phyloP scores from a whole-genome alignment of 2,888 invertebrate genomes.

The Drosophila antonietae region DNA sequence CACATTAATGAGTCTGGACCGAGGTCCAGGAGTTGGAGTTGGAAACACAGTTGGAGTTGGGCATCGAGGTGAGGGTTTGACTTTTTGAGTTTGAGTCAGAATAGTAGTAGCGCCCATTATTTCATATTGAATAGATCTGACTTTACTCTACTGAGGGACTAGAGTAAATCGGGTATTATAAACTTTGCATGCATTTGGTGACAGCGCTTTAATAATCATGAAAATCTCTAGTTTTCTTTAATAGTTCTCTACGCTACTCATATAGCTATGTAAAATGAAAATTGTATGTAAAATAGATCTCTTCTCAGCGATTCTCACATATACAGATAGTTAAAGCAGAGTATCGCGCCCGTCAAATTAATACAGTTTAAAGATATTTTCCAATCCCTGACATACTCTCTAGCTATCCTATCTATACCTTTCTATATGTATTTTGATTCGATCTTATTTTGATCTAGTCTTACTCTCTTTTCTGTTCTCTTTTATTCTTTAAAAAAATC shows the following conservation, averaged over 20 bases:
- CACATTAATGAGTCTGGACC: slow-evolving; percentile 77
- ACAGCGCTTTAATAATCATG: background rate
- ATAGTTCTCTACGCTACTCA: background rate
- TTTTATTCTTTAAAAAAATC: no score
- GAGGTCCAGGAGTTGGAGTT: slow-evolving; percentile 28
- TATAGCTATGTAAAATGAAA: rapidly evolving
- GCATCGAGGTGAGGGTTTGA: slow-evolving; percentile 2
- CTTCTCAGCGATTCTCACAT: background rate
- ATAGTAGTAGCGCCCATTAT: slow-evolving; percentile 77
- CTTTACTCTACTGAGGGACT: slow-evolving; percentile 8
- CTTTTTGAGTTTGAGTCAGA: slow-evolving; percentile 43
- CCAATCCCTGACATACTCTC: no score
- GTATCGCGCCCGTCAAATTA: no score
- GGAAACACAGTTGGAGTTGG: slow-evolving; percentile 45
- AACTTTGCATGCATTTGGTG: background rate
- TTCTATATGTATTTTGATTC: no score
- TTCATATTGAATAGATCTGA: slow-evolving; percentile 68
- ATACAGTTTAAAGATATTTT: no score
- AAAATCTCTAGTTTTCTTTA: background rate
- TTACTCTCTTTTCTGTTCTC: no score
- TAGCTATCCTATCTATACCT: no score
- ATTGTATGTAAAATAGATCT: background rate
- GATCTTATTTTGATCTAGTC: no score
- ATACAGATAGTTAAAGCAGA: background rate
- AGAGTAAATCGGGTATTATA: background rate